Evolutionary conservation across 2,888 invertebrate genomes (phyloP).

Genomic region (Cheilosia vulpina): DNA sequence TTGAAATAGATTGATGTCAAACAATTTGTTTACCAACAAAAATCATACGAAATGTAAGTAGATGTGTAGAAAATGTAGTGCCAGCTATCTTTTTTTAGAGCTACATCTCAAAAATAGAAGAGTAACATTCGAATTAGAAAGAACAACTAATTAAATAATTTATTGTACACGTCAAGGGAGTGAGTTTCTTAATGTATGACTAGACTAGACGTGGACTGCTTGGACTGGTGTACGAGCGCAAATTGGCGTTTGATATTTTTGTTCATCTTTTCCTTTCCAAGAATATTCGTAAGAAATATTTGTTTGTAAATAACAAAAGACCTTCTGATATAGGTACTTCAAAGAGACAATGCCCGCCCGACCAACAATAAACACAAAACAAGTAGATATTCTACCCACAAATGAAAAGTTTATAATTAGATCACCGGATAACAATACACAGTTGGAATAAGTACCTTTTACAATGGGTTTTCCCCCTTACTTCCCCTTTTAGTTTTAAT

Average conservation of each 20-base stretch:
- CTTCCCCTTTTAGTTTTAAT: not conserved
- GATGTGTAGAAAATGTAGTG: not conserved
- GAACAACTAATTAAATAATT: conserved; percentile 3
- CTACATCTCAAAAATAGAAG: conserved; percentile 20
- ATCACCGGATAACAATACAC: conserved; percentile 21
- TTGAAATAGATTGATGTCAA: conserved; percentile 34
- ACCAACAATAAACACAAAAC: conserved; percentile 47
- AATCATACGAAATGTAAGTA: not conserved
- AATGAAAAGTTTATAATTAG: conserved; percentile 50
- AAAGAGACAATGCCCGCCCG: not conserved
- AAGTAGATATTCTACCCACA: conserved; percentile 48
- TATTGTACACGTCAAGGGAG: conserved; percentile 26
- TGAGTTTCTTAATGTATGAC: not conserved
- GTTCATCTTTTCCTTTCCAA: conserved; percentile 24
- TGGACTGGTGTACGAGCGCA: too few relatives aligned
- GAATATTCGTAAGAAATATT: conserved; percentile 29
- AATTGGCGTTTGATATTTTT: conserved; percentile 12
- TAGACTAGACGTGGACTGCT: too few relatives aligned
- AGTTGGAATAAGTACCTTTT: conserved; percentile 34
- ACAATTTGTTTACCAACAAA: conserved; percentile 65
- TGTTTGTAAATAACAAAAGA: conserved; percentile 67
- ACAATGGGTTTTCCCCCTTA: not conserved
- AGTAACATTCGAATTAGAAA: not conserved
- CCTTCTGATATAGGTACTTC: conserved; percentile 8
- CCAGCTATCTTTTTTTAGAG: conserved; percentile 17